phyloP scores from a whole-genome alignment of 2,888 invertebrate genomes.

The Epiblema foenella region DNA sequence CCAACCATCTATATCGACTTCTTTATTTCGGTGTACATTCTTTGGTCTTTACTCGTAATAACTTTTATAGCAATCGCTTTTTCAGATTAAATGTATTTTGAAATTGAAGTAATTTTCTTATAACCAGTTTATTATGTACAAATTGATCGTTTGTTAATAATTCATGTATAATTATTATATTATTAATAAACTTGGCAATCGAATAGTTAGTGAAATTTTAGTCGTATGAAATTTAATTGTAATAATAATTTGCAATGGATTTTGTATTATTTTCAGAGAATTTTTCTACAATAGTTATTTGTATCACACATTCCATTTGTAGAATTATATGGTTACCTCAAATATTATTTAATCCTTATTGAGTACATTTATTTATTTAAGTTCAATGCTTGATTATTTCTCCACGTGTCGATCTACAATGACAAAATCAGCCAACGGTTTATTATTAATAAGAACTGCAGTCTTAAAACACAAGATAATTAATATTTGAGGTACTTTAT shows the following conservation, averaged over 20 bases:
- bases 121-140: slow-evolving; percentile 39
- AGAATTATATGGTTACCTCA: slow-evolving; percentile 31
- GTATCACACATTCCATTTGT: slow-evolving; percentile 42
- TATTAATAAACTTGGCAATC: slow-evolving; percentile 41
- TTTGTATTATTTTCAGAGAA: slow-evolving; percentile 37
- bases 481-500: slow-evolving; percentile 50
- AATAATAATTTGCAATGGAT: slow-evolving; percentile 38
- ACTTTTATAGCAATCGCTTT: slow-evolving; percentile 33
- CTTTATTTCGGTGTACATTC: slow-evolving; percentile 46
- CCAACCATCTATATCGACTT: slow-evolving; percentile 52
- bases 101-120: slow-evolving; percentile 29
- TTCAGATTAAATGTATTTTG: slow-evolving; percentile 36
- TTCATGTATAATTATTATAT: slow-evolving; percentile 37
- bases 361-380: no score
- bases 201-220: slow-evolving; percentile 44
- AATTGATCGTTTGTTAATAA: slow-evolving; percentile 39
- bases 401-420: no score
- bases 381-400: background rate
- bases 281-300: slow-evolving; percentile 33
- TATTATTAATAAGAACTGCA: no score
- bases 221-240: slow-evolving; percentile 27
- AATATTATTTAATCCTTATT: slow-evolving; percentile 8
- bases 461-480: background rate
- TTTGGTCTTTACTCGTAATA: slow-evolving; percentile 8
- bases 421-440: no score